Percentiles rank a stretch among this genome's conserved stretches.
Evolutionary conservation across 2,888 invertebrate genomes (phyloP).

Genomic region (Acrobasis consociella): DNA sequence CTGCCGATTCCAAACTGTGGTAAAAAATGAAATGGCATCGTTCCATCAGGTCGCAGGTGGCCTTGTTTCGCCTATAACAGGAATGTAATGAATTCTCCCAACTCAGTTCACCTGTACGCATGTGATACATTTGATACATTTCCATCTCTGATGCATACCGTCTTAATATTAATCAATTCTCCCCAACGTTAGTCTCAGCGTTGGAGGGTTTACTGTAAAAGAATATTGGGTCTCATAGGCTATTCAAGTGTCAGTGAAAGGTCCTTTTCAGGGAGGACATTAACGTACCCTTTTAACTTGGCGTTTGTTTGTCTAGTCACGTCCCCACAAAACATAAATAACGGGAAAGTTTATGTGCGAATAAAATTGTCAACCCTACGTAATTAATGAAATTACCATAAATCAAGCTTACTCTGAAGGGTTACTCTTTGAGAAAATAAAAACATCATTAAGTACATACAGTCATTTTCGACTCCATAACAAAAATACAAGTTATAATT

Average conservation of each 20-base stretch:
- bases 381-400: constrained; percentile 41
- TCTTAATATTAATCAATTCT: constrained; percentile 40
- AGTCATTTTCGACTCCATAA: too few relatives aligned
- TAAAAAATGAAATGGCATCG: constrained; percentile 40
- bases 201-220: constrained; percentile 44
- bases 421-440: neutral
- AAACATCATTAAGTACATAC: too few relatives aligned
- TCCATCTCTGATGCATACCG: neutral
- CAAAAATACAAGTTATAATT: too few relatives aligned
- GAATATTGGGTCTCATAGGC: constrained; percentile 47
- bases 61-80: constrained; percentile 45
- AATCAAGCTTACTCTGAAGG: constrained; percentile 30
- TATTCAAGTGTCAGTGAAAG: constrained; percentile 54
- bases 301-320: constrained; percentile 56
- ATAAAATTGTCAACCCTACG: constrained; percentile 37
- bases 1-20: constrained; percentile 38
- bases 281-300: constrained; percentile 55
- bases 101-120: constrained; percentile 23
- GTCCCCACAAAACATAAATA: constrained; percentile 51
- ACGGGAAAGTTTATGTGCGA: constrained; percentile 43
- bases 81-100: constrained; percentile 50
- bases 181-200: constrained; percentile 32
- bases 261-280: constrained; percentile 51
- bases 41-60: constrained; percentile 54
- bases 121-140: constrained; percentile 14